phyloP scores from a whole-genome alignment of 1,140 invertebrate genomes.

The Hirudo medicinalis region DNA sequence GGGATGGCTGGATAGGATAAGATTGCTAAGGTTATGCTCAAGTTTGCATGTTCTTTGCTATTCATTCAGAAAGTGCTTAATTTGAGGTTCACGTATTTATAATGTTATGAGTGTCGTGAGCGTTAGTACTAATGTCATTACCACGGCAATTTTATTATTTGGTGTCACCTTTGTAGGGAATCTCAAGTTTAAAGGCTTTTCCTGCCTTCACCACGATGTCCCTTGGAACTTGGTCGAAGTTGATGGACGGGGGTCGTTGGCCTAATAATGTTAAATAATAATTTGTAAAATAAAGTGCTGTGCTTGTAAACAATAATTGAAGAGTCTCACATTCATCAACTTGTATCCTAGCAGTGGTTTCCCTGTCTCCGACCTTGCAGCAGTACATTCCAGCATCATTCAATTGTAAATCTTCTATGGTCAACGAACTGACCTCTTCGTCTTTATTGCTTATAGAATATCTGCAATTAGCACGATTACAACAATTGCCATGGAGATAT shows the following conservation, averaged over 20 bases:
- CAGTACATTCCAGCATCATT: slow-evolving; percentile 37
- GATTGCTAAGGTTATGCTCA: too few species aligned
- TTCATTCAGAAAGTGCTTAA: too few species aligned
- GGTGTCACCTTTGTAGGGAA: slow-evolving; percentile 61
- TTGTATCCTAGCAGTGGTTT: slow-evolving; percentile 31
- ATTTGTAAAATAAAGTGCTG: too few species aligned
- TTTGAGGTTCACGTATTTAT: too few species aligned
- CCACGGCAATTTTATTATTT: too few species aligned
- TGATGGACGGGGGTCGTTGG: slow-evolving; percentile 41
- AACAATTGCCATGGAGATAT: too few species aligned
- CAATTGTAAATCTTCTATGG: slow-evolving; percentile 32
- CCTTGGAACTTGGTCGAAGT: slow-evolving; percentile 35
- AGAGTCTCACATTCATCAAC: slow-evolving; percentile 27
- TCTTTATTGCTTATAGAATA: slow-evolving; percentile 26
- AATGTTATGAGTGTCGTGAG: too few species aligned
- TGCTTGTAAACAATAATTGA: too few species aligned
- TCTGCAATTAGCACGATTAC: too few species aligned
- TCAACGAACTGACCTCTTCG: slow-evolving; percentile 32
- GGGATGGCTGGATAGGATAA: slow-evolving; percentile 26
- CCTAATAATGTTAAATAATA: slow-evolving; percentile 13
- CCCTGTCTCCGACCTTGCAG: slow-evolving; percentile 35
- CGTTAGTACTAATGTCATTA: too few species aligned
- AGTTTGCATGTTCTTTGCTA: too few species aligned
- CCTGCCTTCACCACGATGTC: slow-evolving; percentile 38
- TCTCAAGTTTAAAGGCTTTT: slow-evolving; percentile 45